These are phyloP conservation scores for Nothoprocta pentlandii DNA, from an alignment of 2,113 vertebrate genomes.

Conservation along the genomic window DNA sequence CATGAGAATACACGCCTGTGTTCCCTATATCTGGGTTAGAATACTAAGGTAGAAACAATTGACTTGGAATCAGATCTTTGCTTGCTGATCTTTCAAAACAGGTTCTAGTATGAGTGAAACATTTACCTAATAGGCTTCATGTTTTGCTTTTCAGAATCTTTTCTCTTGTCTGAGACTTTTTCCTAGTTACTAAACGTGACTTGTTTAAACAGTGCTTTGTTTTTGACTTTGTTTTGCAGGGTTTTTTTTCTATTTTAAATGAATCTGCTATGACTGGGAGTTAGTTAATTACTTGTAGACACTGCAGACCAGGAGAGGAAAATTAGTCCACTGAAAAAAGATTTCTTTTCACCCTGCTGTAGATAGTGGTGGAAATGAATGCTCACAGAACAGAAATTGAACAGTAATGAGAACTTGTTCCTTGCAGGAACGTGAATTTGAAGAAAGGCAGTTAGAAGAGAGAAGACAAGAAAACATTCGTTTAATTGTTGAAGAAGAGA, in stretches of 20 bases:
- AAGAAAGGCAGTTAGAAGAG: constrained; percentile 82
- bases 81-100: background rate
- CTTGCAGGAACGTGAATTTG: constrained; percentile 84
- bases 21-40: background rate
- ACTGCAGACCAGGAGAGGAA: background rate
- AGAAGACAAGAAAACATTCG: constrained; percentile 77
- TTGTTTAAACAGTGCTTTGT: background rate
- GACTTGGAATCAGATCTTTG: background rate
- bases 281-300: background rate
- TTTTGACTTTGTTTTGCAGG: background rate
- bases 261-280: background rate
- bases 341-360: background rate
- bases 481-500: constrained; percentile 92
- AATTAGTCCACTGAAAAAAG: background rate
- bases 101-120: background rate
- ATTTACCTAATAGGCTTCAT: background rate
- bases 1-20: background rate
- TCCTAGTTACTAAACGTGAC: background rate
- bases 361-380: background rate
- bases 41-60: background rate
- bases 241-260: background rate
- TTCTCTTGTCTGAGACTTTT: background rate
- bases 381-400: background rate
- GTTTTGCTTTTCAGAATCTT: background rate
- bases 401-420: background rate